A percentile compares a stretch with the other conserved stretches of the same genome.
Evolutionary conservation across 2,113 vertebrate genomes (phyloP).

Genomic region (Apteryx mantelli): DNA sequence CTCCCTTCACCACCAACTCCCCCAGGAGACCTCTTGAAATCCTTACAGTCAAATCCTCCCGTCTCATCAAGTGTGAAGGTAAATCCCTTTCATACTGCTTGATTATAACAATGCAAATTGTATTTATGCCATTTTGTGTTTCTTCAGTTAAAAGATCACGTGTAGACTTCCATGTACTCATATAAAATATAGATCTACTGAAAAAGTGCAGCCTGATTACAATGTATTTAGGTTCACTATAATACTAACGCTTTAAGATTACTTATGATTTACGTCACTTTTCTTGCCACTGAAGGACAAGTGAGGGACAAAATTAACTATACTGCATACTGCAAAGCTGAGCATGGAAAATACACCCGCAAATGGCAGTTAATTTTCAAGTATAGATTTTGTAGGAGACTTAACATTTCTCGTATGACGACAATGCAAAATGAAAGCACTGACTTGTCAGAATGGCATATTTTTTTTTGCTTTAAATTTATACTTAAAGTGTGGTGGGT

Average conservation of each 20-base stretch:
- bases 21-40: conserved; percentile 55
- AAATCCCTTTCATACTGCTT: not conserved
- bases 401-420: not conserved
- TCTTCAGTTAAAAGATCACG: not conserved
- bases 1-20: conserved; percentile 27
- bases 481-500: not conserved
- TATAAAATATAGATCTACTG: not conserved
- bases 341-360: not conserved
- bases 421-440: not conserved
- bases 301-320: not conserved
- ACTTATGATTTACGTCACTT: not conserved
- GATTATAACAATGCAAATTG: not conserved
- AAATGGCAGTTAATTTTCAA: not conserved
- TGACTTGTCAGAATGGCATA: not conserved
- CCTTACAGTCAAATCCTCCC: conserved; percentile 48
- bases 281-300: not conserved
- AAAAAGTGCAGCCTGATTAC: not conserved
- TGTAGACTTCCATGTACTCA: not conserved
- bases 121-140: not conserved
- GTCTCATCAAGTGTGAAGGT: conserved; percentile 69
- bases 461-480: not conserved
- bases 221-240: not conserved
- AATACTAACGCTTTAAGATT: not conserved
- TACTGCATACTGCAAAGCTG: not conserved
- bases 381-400: not conserved